Percentiles rank a stretch among this genome's conserved stretches.
Conservation (phyloP, 2,888 invertebrate genomes). For the Drosophila merina region DNA sequence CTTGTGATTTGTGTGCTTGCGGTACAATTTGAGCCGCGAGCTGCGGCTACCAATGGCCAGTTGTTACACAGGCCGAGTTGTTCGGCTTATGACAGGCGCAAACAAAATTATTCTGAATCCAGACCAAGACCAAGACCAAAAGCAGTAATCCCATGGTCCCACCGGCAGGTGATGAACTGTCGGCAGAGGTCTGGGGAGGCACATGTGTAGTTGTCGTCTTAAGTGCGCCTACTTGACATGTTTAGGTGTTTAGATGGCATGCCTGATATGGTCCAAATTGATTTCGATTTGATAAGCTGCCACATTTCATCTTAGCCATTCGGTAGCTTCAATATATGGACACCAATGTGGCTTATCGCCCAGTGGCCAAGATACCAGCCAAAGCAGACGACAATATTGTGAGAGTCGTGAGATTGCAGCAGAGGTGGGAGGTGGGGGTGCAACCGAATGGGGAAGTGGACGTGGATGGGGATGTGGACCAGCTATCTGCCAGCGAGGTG, state of each 20-base stretch:
- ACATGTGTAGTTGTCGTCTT: conserved; percentile 61
- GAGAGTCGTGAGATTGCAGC: conserved; percentile 37
- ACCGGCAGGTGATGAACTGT: conserved; percentile 68
- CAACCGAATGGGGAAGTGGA: conserved; percentile 6
- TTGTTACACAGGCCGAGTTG: conserved; percentile 40
- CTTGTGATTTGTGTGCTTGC: conserved; percentile 75
- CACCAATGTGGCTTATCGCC: conserved; percentile 42
- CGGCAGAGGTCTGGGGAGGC: conserved; percentile 18
- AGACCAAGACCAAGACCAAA: conserved; percentile 13
- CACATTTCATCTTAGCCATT: conserved; percentile 52
- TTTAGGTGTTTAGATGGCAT: conserved; percentile 73
- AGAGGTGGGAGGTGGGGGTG: conserved; percentile 5
- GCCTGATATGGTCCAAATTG: conserved; percentile 66
- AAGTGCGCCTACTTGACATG: conserved; percentile 70
- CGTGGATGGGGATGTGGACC: conserved; percentile 18
- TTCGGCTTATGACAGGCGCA: conserved; percentile 81
- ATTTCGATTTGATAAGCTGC: conserved; percentile 70
- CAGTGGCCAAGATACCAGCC: conserved; percentile 28
- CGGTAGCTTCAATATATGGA: conserved; percentile 67
- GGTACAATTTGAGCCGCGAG: conserved; percentile 77
- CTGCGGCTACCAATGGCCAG: conserved; percentile 76
- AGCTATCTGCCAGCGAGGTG: conserved; percentile 36
- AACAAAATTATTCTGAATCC: conserved; percentile 79
- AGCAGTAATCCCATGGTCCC: conserved; percentile 24
- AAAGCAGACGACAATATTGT: conserved; percentile 28